A percentile compares a stretch with the other conserved stretches of the same genome.
Evolutionary conservation across 2,888 invertebrate species (phyloP).

Genomic region (Clanis bilineata): DNA sequence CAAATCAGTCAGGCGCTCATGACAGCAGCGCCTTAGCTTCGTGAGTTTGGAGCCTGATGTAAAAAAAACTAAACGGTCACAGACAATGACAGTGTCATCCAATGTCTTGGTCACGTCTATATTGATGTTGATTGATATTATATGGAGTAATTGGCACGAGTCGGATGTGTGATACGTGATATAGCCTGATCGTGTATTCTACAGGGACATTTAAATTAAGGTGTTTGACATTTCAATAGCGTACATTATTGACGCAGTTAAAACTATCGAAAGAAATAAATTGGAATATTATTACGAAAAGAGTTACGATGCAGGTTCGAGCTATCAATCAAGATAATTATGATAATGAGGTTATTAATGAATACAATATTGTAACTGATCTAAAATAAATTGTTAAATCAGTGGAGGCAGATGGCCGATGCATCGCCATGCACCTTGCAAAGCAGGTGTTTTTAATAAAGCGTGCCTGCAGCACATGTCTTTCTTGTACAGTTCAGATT

Average conservation of each 20-base stretch:
- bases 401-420: not conserved
- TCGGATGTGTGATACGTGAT: not conserved
- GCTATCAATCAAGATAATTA: not conserved
- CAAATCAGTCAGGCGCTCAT: constrained; percentile 20
- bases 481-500: not conserved
- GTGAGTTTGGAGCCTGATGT: constrained; percentile 1
- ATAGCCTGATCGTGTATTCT: not conserved
- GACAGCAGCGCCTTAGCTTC: constrained; percentile 10
- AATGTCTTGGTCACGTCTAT: constrained; percentile 38
- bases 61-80: constrained; percentile 1
- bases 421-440: constrained; percentile 14
- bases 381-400: not conserved
- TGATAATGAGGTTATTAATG: not conserved
- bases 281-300: not conserved
- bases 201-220: not conserved
- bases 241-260: not conserved
- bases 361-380: not conserved
- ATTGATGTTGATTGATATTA: constrained; percentile 27
- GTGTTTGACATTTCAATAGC: not conserved
- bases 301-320: not conserved
- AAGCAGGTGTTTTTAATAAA: not conserved
- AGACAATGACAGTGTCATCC: not conserved
- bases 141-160: constrained; percentile 9
- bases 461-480: not conserved
- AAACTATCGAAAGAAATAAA: not conserved